Conservation (phyloP, 2,888 invertebrate genomes). For the Caenorhabditis uteleia region DNA sequence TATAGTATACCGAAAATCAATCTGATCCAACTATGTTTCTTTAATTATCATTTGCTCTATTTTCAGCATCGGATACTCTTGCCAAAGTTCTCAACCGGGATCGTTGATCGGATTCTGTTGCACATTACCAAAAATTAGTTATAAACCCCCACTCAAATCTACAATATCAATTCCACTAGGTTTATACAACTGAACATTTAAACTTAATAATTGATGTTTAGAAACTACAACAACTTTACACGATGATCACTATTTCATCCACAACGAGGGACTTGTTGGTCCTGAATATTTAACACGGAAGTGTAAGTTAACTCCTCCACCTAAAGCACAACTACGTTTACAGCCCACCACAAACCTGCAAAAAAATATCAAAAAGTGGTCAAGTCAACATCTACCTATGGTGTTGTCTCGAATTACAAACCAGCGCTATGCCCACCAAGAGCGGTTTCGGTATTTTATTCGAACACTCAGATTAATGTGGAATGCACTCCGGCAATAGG, state of each 20-base stretch:
- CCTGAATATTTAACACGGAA: constrained; percentile 7
- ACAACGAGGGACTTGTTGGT: constrained; percentile 29
- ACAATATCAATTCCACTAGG: no score
- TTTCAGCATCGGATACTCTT: constrained; percentile 44
- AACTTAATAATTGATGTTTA: no score
- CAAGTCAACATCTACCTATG: constrained; percentile 36
- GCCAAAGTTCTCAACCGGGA: constrained; percentile 34
- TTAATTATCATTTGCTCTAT: background rate
- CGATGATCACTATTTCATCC: constrained; percentile 17
- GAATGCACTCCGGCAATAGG: constrained; percentile 48
- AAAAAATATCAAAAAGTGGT: constrained; percentile 30
- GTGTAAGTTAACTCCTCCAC: no score
- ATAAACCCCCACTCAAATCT: no score
- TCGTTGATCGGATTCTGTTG: constrained; percentile 51
- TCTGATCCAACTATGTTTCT: no score
- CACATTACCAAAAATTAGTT: constrained; percentile 31
- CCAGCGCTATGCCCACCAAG: constrained; percentile 39
- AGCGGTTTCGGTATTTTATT: constrained; percentile 31
- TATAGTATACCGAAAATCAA: no score
- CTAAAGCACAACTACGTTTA: no score
- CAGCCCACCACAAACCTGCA: constrained; percentile 24
- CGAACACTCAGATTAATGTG: constrained; percentile 43
- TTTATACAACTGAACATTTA: no score
- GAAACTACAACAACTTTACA: no score
- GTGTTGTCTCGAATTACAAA: constrained; percentile 33